Conservation (phyloP, 2,797 vertebrate genomes). For the Acropternis orthonyx region DNA sequence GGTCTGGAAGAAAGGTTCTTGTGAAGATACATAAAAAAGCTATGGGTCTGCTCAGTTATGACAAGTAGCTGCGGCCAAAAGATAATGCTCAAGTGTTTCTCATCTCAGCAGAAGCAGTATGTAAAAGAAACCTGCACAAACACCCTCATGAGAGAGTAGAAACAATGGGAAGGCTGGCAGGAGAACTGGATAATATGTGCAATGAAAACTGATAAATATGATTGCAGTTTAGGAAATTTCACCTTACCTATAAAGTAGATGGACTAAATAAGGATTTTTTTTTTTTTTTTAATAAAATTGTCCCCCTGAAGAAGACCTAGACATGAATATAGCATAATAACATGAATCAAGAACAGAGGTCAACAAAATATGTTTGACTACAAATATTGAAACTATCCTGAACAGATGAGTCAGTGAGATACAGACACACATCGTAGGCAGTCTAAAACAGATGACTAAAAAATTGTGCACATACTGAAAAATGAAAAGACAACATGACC, state of each 20-base stretch:
- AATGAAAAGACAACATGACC: not conserved
- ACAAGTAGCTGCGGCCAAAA: not conserved
- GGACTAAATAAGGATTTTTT: not conserved
- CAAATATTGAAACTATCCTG: not conserved
- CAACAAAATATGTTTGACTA: not conserved
- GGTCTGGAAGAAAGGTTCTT: not conserved
- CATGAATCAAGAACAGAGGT: not conserved
- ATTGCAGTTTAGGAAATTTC: not conserved
- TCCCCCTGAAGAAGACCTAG: not conserved
- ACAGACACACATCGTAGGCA: fast-evolving
- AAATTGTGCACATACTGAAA: not conserved
- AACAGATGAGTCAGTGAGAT: not conserved
- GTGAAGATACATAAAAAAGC: not conserved
- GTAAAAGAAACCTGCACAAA: not conserved
- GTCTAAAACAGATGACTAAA: not conserved
- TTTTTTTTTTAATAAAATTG: not conserved
- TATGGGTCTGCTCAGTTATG: not conserved
- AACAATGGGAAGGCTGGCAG: not conserved
- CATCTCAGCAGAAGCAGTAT: not conserved
- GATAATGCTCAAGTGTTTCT: not conserved
- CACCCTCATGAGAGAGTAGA: not conserved
- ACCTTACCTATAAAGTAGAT: not conserved
- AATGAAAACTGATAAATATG: not conserved
- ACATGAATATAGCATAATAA: not conserved
- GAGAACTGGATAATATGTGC: not conserved